Percentiles rank a stretch among this genome's conserved stretches.
These are phyloP conservation scores for Forbesichthys papilliferus DNA, from an alignment of 2,113 vertebrate genomes.

Conservation along the genomic window DNA sequence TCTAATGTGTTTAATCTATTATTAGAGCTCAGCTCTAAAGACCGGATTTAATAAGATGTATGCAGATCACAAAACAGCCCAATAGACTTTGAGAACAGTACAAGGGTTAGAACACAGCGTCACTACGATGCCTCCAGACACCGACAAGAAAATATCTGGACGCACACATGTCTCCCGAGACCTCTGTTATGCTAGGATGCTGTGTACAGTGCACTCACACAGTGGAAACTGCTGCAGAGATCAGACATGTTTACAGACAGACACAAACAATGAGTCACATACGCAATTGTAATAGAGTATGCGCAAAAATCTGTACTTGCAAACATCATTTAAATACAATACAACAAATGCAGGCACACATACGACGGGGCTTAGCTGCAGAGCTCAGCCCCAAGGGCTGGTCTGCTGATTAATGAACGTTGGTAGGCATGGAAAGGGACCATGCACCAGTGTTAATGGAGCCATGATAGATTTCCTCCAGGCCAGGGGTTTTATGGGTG, in stretches of 20 bases:
- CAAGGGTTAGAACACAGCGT: slow-evolving; percentile 13
- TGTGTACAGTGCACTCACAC: slow-evolving; percentile 6
- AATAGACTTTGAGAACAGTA: slow-evolving; percentile 29
- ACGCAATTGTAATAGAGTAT: slow-evolving; percentile 13
- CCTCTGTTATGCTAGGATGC: not conserved
- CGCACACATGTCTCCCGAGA: not conserved
- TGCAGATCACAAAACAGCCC: slow-evolving; percentile 4
- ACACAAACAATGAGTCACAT: no score
- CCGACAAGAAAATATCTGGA: not conserved
- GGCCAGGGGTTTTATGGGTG: slow-evolving; percentile 60
- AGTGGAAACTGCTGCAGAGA: not conserved
- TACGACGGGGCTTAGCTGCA: slow-evolving; percentile 40
- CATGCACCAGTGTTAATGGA: slow-evolving; percentile 70
- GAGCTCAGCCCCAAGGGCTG: slow-evolving; percentile 55
- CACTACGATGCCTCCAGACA: not conserved
- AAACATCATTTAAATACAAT: no score
- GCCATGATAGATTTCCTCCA: slow-evolving; percentile 67
- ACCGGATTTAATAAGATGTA: slow-evolving; percentile 15
- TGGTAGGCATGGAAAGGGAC: slow-evolving; percentile 61
- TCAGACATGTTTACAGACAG: no score
- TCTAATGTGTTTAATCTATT: slow-evolving; percentile 16
- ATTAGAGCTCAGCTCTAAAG: slow-evolving; percentile 22
- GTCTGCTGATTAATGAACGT: slow-evolving; percentile 68
- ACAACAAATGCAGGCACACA: no score
- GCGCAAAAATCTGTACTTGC: no score